A percentile compares a stretch with the other conserved stretches of the same genome.
Evolutionary conservation across 2,888 invertebrate species (phyloP).

Genomic region (Rhopalosiphum nymphaeae): DNA sequence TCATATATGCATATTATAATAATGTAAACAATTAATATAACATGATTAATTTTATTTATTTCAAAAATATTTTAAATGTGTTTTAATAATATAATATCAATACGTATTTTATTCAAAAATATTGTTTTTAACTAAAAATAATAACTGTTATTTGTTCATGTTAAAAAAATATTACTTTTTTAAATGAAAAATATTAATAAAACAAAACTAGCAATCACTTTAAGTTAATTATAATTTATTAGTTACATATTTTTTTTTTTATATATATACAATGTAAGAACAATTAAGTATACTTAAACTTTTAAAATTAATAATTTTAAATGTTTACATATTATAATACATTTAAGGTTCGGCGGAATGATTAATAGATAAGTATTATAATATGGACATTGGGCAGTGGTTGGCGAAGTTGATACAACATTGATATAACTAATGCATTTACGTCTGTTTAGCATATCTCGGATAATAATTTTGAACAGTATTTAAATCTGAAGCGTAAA

Average conservation of each 20-base stretch:
- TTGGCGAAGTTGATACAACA: background rate
- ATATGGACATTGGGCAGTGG: background rate
- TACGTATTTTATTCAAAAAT: background rate
- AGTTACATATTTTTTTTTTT: too few relatives aligned
- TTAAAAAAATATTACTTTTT: background rate
- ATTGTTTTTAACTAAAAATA: background rate
- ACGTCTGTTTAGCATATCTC: background rate
- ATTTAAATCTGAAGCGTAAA: background rate
- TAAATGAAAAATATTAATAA: too few relatives aligned
- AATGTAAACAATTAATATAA: background rate
- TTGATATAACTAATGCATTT: background rate
- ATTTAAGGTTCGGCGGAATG: too few relatives aligned
- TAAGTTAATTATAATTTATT: too few relatives aligned
- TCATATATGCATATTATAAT: background rate
- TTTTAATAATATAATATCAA: background rate
- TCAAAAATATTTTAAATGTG: background rate
- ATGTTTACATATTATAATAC: background rate
- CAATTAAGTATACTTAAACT: too few relatives aligned
- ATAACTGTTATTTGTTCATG: background rate
- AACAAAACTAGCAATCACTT: too few relatives aligned
- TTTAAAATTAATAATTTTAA: background rate
- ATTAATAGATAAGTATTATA: background rate
- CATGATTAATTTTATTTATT: background rate
- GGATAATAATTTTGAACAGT: background rate
- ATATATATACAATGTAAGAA: background rate